A percentile compares a stretch with the other conserved stretches of the same genome.
These are phyloP conservation scores for Formica aserva DNA, from an alignment of 2,888 invertebrate species.

Conservation along the genomic window DNA sequence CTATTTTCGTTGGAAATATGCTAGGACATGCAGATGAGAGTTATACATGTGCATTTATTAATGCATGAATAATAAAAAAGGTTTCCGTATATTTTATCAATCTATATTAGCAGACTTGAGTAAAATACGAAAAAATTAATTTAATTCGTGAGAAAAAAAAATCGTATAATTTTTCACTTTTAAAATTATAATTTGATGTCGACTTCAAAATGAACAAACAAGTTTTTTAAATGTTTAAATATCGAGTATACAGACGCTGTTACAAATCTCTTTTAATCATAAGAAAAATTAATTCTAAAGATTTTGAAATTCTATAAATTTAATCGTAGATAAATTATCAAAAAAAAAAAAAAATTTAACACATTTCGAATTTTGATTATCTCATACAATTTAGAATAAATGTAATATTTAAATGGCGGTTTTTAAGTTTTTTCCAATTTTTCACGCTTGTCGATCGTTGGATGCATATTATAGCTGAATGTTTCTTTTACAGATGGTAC, in stretches of 20 bases:
- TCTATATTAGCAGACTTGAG: neutral
- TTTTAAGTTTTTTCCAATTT: neutral
- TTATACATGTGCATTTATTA: neutral
- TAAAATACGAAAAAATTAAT: neutral
- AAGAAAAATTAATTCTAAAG: neutral
- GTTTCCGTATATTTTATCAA: neutral
- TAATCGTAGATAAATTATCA: neutral
- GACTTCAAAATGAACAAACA: neutral
- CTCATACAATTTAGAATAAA: neutral
- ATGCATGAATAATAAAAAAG: neutral
- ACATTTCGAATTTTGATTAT: neutral
- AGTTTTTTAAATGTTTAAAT: neutral
- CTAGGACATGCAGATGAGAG: neutral
- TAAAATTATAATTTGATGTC: neutral
- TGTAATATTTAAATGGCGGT: neutral
- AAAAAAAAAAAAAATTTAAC: neutral
- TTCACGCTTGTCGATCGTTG: neutral
- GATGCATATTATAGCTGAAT: conserved; percentile 10
- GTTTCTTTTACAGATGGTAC: conserved; percentile 57
- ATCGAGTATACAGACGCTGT: neutral
- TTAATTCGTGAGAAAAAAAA: neutral
- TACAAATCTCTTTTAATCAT: no score
- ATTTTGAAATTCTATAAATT: neutral
- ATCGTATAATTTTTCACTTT: neutral
- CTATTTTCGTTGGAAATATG: neutral